Base-by-base conservation (phyloP, 2,113 vertebrate genomes). In the Callopanchax toddi region DNA sequence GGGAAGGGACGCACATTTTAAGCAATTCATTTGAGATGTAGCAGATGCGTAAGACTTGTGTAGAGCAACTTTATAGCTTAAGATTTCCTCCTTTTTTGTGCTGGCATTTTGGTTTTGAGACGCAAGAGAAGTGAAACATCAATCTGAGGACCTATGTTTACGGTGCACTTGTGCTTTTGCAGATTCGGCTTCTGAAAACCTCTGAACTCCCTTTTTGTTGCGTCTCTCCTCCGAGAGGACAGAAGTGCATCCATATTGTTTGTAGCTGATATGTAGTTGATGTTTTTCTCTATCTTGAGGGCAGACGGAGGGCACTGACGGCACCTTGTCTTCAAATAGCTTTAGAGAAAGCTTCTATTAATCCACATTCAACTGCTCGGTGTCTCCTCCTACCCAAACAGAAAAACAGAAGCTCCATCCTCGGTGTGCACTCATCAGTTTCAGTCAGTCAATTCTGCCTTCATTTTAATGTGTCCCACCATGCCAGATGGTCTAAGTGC, bases 401-500 rank as follows among this genome's bases (percentile, higher is more conserved):
- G 49, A 44, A 77, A 9, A 72, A 69, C 36, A 56, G 34, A 68
- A 58, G 11, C 54, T 34, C n/a, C 22, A n/a, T 60, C 65, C 68
- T 80, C 50, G n/a, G 32, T 56, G 20, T 54, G 26, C 21, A 32
- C 68, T 60, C 85, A 80, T 81, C 74, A 64, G 68, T 83, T 81
- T 85, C 82, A 87, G 66, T 85, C 70, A 2, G 57, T 60, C 82
- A 84, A 82, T 91, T 87, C 74, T 75, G 67, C 56, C 69, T 78
- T 82, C 69, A 74, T 87, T 87, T 88, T 76, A 79, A 74, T 73
- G 55, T 77, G 62, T 66, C 67, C 56, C 54, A 65, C 67, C 67
- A 40, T 72, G 71, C 85, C 91, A 92, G 89, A 91, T 91, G 90
- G 86, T 80, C 53, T 75, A 61, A 78, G 78, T 82, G 80, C 70